Evolutionary conservation across 2,888 invertebrate genomes (phyloP).

Genomic region (Drosophila picticornis): DNA sequence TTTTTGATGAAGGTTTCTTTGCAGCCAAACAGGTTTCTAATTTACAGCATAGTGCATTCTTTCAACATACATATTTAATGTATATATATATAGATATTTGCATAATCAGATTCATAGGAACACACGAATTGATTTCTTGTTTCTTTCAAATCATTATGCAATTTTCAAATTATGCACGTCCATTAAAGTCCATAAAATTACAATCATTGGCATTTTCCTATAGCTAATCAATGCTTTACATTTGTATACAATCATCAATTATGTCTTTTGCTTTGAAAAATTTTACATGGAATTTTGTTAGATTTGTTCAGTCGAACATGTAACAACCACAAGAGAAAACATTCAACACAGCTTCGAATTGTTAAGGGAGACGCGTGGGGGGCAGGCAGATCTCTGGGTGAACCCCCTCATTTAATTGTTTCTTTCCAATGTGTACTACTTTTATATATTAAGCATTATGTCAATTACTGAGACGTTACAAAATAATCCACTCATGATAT

Average conservation of each 20-base stretch:
- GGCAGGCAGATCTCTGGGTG: not conserved
- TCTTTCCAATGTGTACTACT: not conserved
- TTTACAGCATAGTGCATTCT: constrained; percentile 28
- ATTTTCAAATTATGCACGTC: constrained; percentile 4
- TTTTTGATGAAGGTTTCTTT: constrained; percentile 19
- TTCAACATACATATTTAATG: not conserved
- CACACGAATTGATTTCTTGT: not conserved
- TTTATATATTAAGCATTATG: not conserved
- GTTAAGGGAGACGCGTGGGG: not conserved
- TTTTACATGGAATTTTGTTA: not conserved
- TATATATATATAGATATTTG: not conserved
- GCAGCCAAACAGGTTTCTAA: constrained; percentile 31
- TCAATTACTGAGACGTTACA: constrained; percentile 2
- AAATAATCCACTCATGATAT: constrained; percentile 12
- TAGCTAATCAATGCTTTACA: not conserved
- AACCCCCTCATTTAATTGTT: not conserved
- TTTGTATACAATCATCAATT: not conserved
- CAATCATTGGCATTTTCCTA: not conserved
- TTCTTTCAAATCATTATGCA: constrained; percentile 15
- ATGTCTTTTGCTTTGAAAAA: not conserved
- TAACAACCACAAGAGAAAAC: not conserved
- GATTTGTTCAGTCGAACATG: no score
- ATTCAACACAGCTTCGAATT: not conserved
- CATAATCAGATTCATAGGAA: not conserved
- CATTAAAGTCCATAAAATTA: constrained; percentile 2